A percentile compares a stretch with the other conserved stretches of the same genome.
Evolutionary conservation across 2,888 invertebrate genomes (phyloP).

Genomic region (Lochmaea crataegi): DNA sequence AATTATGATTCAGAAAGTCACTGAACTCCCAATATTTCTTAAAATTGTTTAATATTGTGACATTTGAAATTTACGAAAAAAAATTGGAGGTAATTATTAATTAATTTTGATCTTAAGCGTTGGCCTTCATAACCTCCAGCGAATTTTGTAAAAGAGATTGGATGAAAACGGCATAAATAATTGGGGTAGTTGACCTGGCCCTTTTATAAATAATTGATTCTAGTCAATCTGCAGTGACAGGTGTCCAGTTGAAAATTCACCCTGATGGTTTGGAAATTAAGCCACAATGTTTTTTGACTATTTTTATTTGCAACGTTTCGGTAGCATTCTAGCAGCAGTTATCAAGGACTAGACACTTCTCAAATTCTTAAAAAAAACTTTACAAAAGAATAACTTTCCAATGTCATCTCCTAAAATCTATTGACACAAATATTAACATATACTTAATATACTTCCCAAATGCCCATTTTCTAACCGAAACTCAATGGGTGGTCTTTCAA

Average conservation of each 20-base stretch:
- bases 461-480: neutral
- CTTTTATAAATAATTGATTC: neutral
- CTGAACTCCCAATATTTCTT: neutral
- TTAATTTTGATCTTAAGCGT: too few relatives aligned
- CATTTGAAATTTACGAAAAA: neutral
- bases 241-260: too few relatives aligned
- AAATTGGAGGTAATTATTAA: too few relatives aligned
- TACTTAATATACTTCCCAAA: neutral
- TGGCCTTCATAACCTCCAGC: too few relatives aligned
- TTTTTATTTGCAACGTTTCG: too few relatives aligned
- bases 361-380: too few relatives aligned
- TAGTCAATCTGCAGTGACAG: neutral
- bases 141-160: too few relatives aligned
- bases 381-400: too few relatives aligned
- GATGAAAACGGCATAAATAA: neutral
- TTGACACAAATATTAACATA: neutral
- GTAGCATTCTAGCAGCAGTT: too few relatives aligned
- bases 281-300: too few relatives aligned
- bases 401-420: neutral
- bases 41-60: neutral
- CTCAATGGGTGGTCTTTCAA: neutral
- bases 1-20: neutral
- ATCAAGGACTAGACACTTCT: too few relatives aligned
- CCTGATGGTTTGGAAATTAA: too few relatives aligned
- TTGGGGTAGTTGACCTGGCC: neutral